Base-by-base conservation (phyloP, 1,140 invertebrate genomes). In the Oryzaephilus surinamensis region DNA sequence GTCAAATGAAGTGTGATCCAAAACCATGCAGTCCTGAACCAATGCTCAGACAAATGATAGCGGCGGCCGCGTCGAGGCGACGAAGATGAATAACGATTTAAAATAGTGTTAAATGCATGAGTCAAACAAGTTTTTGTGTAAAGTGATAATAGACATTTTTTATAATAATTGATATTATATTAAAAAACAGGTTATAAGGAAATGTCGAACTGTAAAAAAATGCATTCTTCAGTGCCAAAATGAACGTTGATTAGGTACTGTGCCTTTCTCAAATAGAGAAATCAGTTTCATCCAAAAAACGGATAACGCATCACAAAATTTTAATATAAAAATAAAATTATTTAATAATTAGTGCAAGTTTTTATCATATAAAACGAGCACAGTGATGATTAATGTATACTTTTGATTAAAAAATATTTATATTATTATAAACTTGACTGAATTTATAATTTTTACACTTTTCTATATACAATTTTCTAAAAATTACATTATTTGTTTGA, bases 1-100 rank as follows among this genome's bases (percentile, higher is more conserved):
- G 88, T 50, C 82, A 89, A 63, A 92, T 94, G 87, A 81, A 90
- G 64, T 94, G 90, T 63, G 84, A 93, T 63, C 89, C 90, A 27
- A 79, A 79, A 62, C 72, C 79, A 37, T 94, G 89, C 60, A 81
- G 78, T 46, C 87, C 88, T 18, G 82, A 89, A 58, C 84, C 86
- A 32, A 84, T 89, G 74, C 64, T 93, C 43, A 73, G 82, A 57
- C 84, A 88, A 70, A 86, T 91, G 77, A 84, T 91, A 50, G 81
- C 79, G 42, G 77, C 77, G 15, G 79, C 77, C 27, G 76, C 76
- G 21, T 73, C 77, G 34, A 71, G 73, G 45, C 74, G 76, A 54
- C 74, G 81, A 61, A 82, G 81, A 77, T 79, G 77, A 80, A 71
- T 62, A 55, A 40, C 43, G 32, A 34, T 47, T 45, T 41, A 32